Percentiles rank a stretch among this genome's conserved stretches.
These are phyloP conservation scores for Matsumurasca onukii DNA, from an alignment of 1,140 invertebrate species.

Conservation along the genomic window DNA sequence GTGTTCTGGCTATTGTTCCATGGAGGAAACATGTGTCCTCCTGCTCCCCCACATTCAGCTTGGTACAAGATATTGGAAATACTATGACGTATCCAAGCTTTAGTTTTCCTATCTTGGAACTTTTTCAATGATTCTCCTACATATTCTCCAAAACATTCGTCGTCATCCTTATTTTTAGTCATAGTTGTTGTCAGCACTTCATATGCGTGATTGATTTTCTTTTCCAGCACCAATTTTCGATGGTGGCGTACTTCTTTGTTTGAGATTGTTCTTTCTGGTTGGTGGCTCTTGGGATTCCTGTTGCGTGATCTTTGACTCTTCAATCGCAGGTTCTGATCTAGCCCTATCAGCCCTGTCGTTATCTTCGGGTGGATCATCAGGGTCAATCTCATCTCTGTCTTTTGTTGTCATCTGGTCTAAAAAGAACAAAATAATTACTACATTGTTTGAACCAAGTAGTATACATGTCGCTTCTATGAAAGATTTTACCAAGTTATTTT, in stretches of 20 bases:
- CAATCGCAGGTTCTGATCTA: background rate
- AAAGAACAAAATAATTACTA: too few relatives aligned
- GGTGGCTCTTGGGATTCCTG: background rate
- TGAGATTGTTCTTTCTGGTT: background rate
- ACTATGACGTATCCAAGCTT: background rate
- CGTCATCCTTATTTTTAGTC: background rate
- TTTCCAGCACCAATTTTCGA: background rate
- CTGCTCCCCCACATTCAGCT: background rate
- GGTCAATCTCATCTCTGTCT: too few relatives aligned
- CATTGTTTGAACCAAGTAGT: too few relatives aligned
- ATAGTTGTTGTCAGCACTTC: conserved; percentile 6
- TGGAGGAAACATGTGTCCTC: background rate
- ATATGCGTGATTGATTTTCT: conserved; percentile 17
- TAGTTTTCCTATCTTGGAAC: background rate
- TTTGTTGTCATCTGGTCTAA: too few relatives aligned
- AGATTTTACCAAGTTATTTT: too few relatives aligned
- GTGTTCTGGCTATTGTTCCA: too few relatives aligned
- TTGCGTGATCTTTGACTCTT: background rate
- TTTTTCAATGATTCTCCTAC: conserved; percentile 13
- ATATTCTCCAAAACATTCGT: conserved; percentile 14
- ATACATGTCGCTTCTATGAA: too few relatives aligned
- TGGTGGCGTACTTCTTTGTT: background rate
- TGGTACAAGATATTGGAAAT: conserved; percentile 8
- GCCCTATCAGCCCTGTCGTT: background rate
- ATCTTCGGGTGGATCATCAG: background rate